Percentiles rank a stretch among this genome's conserved stretches.
Conservation (phyloP, 2,888 invertebrate genomes). For the Syrphus vitripennis region DNA sequence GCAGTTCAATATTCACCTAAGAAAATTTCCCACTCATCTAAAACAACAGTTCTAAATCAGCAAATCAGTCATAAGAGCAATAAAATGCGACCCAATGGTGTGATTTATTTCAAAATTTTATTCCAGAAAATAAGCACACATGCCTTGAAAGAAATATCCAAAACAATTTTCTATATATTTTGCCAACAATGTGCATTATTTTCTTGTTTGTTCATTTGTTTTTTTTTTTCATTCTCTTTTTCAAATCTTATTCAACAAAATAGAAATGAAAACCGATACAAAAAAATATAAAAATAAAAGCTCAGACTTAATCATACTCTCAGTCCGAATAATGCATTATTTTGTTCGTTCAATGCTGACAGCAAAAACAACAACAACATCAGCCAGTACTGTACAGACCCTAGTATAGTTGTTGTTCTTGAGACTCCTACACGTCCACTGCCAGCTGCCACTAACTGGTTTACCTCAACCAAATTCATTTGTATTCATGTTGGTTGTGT, state of each 20-base stretch:
- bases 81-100: background rate
- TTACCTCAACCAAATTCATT: conserved; percentile 50
- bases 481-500: conserved; percentile 37
- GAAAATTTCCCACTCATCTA: no score
- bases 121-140: background rate
- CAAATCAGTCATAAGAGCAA: background rate
- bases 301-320: background rate
- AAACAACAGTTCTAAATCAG: background rate
- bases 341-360: no score
- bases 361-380: background rate
- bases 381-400: background rate
- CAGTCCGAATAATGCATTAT: background rate
- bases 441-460: conserved; percentile 3
- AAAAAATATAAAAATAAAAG: background rate
- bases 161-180: conserved; percentile 20
- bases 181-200: conserved; percentile 20
- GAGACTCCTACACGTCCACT: background rate
- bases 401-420: background rate
- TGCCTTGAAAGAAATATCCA: conserved; percentile 1
- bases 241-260: background rate
- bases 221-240: background rate
- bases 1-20: no score
- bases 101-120: background rate
- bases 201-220: background rate
- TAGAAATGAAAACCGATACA: conserved; percentile 11